Percentiles rank a stretch among this genome's conserved stretches.
Conservation (phyloP, 37 sponge, comb jelly and placozoan species). For the Aphrocallistes beatrix region DNA sequence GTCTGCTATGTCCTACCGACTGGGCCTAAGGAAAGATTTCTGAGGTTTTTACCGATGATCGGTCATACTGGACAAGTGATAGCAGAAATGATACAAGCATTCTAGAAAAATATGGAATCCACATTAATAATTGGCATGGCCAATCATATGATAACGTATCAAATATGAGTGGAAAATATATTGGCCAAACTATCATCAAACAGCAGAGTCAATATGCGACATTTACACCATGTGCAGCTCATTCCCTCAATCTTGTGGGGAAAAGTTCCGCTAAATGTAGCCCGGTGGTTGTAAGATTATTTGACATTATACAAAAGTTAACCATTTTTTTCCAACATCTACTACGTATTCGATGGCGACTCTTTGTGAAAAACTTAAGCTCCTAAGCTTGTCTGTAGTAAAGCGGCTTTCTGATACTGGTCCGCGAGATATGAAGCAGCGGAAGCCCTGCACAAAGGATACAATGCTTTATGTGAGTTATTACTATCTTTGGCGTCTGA, state of each 20-base stretch:
- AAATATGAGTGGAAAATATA: slow-evolving; percentile 13
- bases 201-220: neutral
- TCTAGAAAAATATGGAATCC: neutral
- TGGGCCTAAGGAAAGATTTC: neutral
- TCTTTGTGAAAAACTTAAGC: neutral
- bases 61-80: neutral
- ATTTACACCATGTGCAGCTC: neutral
- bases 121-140: neutral
- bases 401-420: too few relatives aligned
- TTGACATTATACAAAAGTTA: too few relatives aligned
- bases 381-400: too few relatives aligned
- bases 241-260: too few relatives aligned
- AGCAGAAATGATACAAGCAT: neutral
- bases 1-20: neutral
- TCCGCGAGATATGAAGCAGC: too few relatives aligned
- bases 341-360: neutral
- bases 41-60: neutral
- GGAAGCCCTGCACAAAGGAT: neutral
- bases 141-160: slow-evolving; percentile 6
- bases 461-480: neutral
- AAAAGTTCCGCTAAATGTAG: too few relatives aligned
- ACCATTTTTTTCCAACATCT: neutral
- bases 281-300: too few relatives aligned
- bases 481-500: neutral
- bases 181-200: neutral